Evolutionary conservation across 1,140 invertebrate species (phyloP).

Genomic region (Bathynomus jamesi): DNA sequence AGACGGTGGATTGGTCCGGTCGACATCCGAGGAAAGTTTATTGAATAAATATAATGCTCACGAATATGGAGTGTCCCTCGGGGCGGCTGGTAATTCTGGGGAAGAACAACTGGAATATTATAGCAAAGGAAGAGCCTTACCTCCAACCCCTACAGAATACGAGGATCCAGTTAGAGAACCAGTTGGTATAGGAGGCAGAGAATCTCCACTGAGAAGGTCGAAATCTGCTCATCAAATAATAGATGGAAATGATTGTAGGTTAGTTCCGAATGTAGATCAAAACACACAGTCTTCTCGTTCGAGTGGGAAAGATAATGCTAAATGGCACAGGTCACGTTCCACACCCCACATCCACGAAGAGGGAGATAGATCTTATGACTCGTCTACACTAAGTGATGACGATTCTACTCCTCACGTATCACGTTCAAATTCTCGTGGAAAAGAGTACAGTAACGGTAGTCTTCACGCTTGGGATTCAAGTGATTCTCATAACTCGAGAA

Average conservation of each 20-base stretch:
- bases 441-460: constrained; percentile 40
- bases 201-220: constrained; percentile 31
- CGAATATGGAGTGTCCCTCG: constrained; percentile 30
- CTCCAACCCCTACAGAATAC: constrained; percentile 20
- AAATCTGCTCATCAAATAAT: constrained; percentile 33
- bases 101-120: constrained; percentile 21
- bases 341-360: constrained; percentile 44
- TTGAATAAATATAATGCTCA: constrained; percentile 33
- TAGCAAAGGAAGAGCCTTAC: constrained; percentile 19
- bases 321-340: constrained; percentile 41
- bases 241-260: constrained; percentile 5
- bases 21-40: constrained; percentile 31
- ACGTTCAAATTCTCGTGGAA: constrained; percentile 48
- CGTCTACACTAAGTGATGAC: constrained; percentile 49
- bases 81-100: constrained; percentile 15
- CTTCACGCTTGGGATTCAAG: constrained; percentile 39
- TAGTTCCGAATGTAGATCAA: neutral
- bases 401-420: constrained; percentile 51
- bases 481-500: constrained; percentile 41
- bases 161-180: constrained; percentile 10
- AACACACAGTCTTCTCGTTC: neutral
- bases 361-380: constrained; percentile 44
- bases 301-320: constrained; percentile 20
- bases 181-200: constrained; percentile 3
- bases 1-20: constrained; percentile 31